phyloP scores from a whole-genome alignment of 2,113 vertebrate genomes.

The Grantiella picta region DNA sequence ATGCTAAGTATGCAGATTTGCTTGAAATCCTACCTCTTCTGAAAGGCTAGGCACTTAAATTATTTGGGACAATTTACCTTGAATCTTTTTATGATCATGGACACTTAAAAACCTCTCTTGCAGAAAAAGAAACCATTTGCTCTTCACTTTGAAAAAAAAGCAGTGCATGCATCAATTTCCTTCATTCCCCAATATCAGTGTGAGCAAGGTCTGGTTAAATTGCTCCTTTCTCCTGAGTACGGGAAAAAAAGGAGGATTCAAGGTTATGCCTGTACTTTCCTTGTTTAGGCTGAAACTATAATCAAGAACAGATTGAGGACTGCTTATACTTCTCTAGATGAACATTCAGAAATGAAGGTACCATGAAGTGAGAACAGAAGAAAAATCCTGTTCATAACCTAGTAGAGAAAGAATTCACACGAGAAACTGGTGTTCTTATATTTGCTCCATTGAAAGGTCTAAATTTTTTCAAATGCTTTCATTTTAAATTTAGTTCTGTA shows the following conservation, averaged over 20 bases:
- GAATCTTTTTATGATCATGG: not conserved
- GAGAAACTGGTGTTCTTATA: not conserved
- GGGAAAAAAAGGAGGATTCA: not conserved
- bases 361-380: not conserved
- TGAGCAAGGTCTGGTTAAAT: not conserved
- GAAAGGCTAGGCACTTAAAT: not conserved
- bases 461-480: no score
- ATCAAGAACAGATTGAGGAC: not conserved
- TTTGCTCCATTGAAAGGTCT: not conserved
- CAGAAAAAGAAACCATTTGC: not conserved
- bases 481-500: not conserved
- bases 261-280: not conserved
- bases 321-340: not conserved
- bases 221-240: not conserved
- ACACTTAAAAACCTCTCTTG: not conserved
- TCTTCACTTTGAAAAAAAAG: not conserved
- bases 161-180: not conserved
- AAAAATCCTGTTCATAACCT: not conserved
- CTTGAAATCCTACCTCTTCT: not conserved
- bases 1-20: not conserved
- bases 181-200: not conserved
- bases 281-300: not conserved
- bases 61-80: not conserved
- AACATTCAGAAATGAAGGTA: not conserved
- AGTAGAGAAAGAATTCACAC: not conserved